phyloP scores from a whole-genome alignment of 2,888 invertebrate genomes.

The Gari tellinella region DNA sequence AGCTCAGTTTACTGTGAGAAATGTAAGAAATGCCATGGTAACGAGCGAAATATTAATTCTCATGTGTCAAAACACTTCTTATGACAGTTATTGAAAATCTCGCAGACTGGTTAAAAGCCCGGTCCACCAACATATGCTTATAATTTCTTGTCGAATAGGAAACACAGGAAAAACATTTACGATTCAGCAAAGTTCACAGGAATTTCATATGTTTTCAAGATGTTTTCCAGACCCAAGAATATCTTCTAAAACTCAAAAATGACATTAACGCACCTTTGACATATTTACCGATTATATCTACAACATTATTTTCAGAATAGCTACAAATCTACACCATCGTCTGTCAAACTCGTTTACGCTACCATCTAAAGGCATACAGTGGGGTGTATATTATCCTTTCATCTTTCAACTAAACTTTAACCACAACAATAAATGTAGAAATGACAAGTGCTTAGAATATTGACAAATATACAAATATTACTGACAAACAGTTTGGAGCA shows the following conservation, averaged over 20 bases:
- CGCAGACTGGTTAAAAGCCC: constrained; percentile 27
- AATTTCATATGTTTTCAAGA: constrained; percentile 55
- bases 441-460: no score
- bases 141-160: constrained; percentile 38
- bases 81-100: constrained; percentile 43
- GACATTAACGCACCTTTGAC: constrained; percentile 12
- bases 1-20: constrained; percentile 43
- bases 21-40: constrained; percentile 38
- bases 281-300: constrained; percentile 5
- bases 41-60: constrained; percentile 48
- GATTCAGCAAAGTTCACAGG: constrained; percentile 6
- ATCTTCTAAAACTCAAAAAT: not conserved
- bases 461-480: no score
- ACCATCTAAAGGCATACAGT: no score
- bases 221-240: constrained; percentile 24
- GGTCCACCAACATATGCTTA: constrained; percentile 38
- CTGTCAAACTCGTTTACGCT: no score
- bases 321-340: not conserved
- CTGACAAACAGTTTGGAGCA: no score
- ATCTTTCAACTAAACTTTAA: no score
- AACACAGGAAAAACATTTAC: constrained; percentile 45
- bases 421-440: no score
- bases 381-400: no score
- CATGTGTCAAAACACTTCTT: constrained; percentile 55
- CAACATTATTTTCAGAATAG: not conserved